A percentile compares a stretch with the other conserved stretches of the same genome.
phyloP scores from a whole-genome alignment of 2,888 invertebrate species.

The Mesorhabditis sp. region DNA sequence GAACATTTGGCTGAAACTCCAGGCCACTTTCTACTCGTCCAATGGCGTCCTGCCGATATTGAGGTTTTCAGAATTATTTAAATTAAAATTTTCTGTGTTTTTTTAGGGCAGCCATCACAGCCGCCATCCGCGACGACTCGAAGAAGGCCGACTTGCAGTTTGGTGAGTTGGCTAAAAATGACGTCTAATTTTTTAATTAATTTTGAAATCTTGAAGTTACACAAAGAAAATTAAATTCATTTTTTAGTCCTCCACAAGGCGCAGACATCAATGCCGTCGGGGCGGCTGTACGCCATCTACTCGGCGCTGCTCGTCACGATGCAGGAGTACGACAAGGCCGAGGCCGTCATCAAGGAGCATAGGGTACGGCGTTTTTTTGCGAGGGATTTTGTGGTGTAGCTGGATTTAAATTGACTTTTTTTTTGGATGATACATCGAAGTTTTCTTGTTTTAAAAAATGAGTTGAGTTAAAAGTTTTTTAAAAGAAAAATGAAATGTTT shows the following conservation, averaged over 20 bases:
- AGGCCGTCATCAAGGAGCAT: constrained; percentile 14
- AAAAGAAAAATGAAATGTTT: too few species aligned
- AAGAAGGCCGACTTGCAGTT: constrained; percentile 30
- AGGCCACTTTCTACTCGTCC: constrained; percentile 33
- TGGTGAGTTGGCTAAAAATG: constrained; percentile 18
- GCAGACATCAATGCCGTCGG: constrained; percentile 32
- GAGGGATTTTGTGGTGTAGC: too few species aligned
- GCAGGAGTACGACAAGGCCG: constrained; percentile 27
- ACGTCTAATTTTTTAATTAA: neutral
- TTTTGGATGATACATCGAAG: too few species aligned
- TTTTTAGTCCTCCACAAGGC: constrained; percentile 41
- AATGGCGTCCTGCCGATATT: constrained; percentile 44
- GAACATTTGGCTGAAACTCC: constrained; percentile 43
- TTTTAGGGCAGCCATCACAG: constrained; percentile 12
- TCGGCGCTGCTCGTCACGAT: constrained; percentile 30
- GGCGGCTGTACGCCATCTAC: constrained; percentile 31
- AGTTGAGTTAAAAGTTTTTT: too few species aligned
- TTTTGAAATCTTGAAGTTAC: neutral
- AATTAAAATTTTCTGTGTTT: neutral
- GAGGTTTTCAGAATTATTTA: neutral
- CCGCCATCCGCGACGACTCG: neutral
- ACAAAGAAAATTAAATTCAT: neutral
- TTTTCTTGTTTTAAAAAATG: too few species aligned
- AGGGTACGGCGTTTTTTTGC: neutral
- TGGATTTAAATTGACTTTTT: too few species aligned